A percentile compares a stretch with the other conserved stretches of the same genome.
Conservation (phyloP, 2,113 vertebrate species). For the Rissa tridactyla region DNA sequence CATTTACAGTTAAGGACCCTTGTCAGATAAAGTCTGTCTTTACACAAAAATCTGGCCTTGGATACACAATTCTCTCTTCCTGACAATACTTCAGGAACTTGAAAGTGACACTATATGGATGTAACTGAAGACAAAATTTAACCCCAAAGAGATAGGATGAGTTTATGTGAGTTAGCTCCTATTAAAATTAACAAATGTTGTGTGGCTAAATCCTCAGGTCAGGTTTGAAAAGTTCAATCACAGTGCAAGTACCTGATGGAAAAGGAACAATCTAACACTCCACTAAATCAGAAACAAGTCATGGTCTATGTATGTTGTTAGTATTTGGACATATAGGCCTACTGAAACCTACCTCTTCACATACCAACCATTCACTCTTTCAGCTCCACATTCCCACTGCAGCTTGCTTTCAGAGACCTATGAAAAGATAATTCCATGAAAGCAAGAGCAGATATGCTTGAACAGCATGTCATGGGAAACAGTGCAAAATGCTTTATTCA, state of each 20-base stretch:
- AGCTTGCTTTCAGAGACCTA: neutral
- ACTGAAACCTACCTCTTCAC: neutral
- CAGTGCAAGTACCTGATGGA: neutral
- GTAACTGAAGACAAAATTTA: neutral
- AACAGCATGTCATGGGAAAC: neutral
- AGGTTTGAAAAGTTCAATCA: neutral
- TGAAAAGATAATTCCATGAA: neutral
- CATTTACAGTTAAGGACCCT: neutral
- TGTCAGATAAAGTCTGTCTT: neutral
- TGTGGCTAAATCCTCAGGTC: neutral
- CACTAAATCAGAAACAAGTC: neutral
- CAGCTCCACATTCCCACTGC: neutral
- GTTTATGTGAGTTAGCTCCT: neutral
- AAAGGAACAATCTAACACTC: neutral
- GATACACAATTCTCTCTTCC: neutral
- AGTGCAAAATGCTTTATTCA: constrained; percentile 38
- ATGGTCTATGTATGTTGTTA: neutral
- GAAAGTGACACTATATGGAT: neutral
- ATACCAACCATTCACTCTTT: neutral
- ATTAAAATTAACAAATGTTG: neutral
- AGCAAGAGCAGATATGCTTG: neutral
- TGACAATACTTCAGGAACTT: neutral
- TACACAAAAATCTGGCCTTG: neutral
- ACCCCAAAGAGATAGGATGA: neutral
- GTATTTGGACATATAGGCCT: neutral